These are phyloP conservation scores for Intellagama lesueurii DNA, from an alignment of 2,797 vertebrate genomes.

Conservation along the genomic window DNA sequence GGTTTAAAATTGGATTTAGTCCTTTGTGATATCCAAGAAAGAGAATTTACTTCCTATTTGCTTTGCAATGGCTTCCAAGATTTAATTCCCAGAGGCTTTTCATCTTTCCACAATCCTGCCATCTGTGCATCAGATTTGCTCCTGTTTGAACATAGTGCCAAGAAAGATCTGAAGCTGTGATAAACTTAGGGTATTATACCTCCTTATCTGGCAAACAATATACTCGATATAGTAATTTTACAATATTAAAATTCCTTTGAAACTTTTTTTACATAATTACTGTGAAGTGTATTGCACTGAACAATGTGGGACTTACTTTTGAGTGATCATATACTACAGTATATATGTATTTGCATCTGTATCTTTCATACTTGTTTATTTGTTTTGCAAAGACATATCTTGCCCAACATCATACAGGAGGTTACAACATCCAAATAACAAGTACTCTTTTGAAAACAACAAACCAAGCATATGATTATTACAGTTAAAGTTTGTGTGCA, in stretches of 20 bases:
- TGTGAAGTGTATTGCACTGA: not conserved
- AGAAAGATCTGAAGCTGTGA: constrained; percentile 1
- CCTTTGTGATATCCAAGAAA: not conserved
- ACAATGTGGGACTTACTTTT: not conserved
- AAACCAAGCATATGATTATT: no score
- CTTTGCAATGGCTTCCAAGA: not conserved
- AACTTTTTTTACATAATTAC: not conserved
- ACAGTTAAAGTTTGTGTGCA: no score
- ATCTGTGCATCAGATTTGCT: constrained; percentile 12
- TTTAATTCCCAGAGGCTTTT: not conserved
- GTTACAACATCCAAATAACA: no score
- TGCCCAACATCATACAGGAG: no score
- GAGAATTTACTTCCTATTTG: not conserved
- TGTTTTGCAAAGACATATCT: not conserved
- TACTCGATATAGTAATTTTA: not conserved
- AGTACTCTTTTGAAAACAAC: no score
- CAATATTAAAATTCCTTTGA: not conserved
- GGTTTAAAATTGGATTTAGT: no score
- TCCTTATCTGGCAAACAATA: not conserved
- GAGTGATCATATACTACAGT: not conserved
- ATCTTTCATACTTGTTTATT: not conserved
- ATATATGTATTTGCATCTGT: not conserved
- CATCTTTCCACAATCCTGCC: not conserved
- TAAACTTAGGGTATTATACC: not conserved
- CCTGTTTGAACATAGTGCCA: constrained; percentile 1